phyloP scores from a whole-genome alignment of 37 sponge, comb jelly and placozoan genomes.

The Halichondria panicea region DNA sequence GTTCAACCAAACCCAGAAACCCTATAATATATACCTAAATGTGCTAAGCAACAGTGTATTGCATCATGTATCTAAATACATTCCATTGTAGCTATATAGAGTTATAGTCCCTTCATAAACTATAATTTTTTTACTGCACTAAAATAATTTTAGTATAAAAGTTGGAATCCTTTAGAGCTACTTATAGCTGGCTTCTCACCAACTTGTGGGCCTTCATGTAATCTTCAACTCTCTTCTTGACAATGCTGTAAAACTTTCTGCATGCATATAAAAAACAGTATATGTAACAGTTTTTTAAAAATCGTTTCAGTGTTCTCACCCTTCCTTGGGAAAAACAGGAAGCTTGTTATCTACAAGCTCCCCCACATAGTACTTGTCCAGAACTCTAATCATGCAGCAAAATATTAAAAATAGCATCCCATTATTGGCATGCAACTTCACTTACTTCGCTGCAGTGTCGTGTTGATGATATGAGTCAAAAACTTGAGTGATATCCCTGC shows the following conservation, averaged over 20 bases:
- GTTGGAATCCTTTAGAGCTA: too few species aligned
- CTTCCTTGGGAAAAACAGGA: background rate
- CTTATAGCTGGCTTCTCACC: constrained; percentile 24
- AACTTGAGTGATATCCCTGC: constrained; percentile 68
- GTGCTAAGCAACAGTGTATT: background rate
- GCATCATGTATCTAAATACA: too few species aligned
- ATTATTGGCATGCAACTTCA: background rate
- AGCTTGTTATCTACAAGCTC: background rate
- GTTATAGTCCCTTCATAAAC: too few species aligned
- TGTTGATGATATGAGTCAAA: constrained; percentile 78
- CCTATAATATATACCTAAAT: background rate
- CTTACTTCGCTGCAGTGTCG: constrained; percentile 48
- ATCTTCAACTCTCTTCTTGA: constrained; percentile 67
- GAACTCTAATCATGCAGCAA: background rate
- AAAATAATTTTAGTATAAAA: background rate
- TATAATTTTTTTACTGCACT: too few species aligned
- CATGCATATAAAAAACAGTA: background rate
- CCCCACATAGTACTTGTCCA: background rate
- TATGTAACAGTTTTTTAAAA: background rate
- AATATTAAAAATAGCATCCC: background rate
- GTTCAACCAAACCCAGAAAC: background rate
- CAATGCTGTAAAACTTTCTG: constrained; percentile 70
- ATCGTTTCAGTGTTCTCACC: background rate
- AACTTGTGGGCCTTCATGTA: constrained; percentile 81
- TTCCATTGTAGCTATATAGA: too few species aligned